Percentiles rank a stretch among this genome's conserved stretches.
Evolutionary conservation across 2,113 vertebrate genomes (phyloP).

Genomic region (Macrotus californicus): DNA sequence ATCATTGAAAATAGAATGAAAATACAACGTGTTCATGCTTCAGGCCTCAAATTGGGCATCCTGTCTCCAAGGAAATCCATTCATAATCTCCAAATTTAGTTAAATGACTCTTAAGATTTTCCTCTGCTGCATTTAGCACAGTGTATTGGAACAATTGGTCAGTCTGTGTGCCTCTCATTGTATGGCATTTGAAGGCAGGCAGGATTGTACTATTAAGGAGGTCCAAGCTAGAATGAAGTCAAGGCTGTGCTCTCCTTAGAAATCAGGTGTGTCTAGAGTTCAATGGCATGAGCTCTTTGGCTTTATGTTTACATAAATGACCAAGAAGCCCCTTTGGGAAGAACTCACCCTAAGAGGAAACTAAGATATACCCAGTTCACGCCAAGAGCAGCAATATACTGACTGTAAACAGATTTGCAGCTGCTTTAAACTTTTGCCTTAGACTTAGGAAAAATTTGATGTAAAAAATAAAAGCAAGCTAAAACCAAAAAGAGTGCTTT

Average conservation of each 20-base stretch:
- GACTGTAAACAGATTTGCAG: neutral
- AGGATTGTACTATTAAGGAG: neutral
- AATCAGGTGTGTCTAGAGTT: neutral
- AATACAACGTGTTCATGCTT: neutral
- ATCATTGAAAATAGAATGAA: neutral
- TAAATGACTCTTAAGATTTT: neutral
- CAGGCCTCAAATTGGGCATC: neutral
- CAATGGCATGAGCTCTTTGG: neutral
- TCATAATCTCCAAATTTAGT: neutral
- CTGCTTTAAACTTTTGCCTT: neutral
- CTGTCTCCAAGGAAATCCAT: neutral
- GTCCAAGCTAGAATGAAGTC: neutral
- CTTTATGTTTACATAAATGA: neutral
- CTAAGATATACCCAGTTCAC: neutral
- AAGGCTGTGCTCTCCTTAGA: neutral
- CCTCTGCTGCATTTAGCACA: neutral
- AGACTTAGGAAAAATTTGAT: neutral
- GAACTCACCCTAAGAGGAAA: neutral
- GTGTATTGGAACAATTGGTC: neutral
- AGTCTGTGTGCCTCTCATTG: neutral
- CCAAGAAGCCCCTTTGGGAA: neutral
- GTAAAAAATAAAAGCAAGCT: neutral
- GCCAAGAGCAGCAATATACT: neutral
- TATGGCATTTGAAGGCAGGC: neutral
- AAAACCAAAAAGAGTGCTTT: neutral